Conservation (phyloP, 1,140 invertebrate genomes). For the Lordiphosa collinella region DNA sequence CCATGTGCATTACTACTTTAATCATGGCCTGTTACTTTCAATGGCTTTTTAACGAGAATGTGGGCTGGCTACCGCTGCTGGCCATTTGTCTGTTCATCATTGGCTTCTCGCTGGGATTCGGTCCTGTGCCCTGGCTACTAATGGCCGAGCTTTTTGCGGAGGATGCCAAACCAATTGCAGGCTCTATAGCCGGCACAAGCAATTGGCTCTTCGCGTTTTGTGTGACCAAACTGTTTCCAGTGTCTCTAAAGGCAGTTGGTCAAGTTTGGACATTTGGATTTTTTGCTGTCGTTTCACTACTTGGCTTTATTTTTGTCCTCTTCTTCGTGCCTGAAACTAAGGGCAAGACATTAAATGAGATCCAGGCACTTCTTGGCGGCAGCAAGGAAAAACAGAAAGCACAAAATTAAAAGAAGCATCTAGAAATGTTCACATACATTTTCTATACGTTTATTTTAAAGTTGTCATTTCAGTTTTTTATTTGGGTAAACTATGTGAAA, state of each 20-base stretch:
- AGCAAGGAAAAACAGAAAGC: not conserved
- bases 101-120: constrained; percentile 89
- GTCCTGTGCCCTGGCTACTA: constrained; percentile 90
- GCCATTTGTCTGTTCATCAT: constrained; percentile 87
- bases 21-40: constrained; percentile 84
- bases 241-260: constrained; percentile 57
- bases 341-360: constrained; percentile 85
- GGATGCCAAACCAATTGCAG: constrained; percentile 87
- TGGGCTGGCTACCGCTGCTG: constrained; percentile 84
- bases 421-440: too few relatives aligned
- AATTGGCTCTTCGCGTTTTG: constrained; percentile 90
- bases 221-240: constrained; percentile 85
- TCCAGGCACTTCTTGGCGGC: constrained; percentile 63
- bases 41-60: constrained; percentile 79
- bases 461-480: too few relatives aligned
- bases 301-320: constrained; percentile 83
- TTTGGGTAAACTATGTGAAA: too few relatives aligned
- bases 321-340: constrained; percentile 86
- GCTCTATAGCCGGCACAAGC: constrained; percentile 85
- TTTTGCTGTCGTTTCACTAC: constrained; percentile 84
- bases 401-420: too few relatives aligned
- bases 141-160: constrained; percentile 87
- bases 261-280: constrained; percentile 85
- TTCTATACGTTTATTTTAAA: too few relatives aligned
- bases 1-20: constrained; percentile 83